These are phyloP conservation scores for Eustalomyia histrio DNA, from an alignment of 2,888 invertebrate genomes.

Conservation along the genomic window DNA sequence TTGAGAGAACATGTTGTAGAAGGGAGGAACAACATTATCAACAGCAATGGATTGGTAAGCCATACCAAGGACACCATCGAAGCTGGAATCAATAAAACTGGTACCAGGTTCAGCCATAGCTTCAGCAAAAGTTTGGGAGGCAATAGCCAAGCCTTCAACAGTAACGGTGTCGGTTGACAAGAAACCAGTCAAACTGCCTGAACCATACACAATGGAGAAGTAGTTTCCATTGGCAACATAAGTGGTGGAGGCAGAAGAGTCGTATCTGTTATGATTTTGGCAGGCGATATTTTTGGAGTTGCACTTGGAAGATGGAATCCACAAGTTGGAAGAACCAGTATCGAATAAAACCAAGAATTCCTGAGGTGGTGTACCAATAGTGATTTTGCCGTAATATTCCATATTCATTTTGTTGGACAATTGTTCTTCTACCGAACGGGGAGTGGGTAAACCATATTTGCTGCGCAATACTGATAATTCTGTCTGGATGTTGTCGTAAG, in stretches of 20 bases:
- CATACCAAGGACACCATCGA: conserved; percentile 98
- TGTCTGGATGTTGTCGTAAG: conserved; percentile 50
- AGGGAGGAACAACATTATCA: conserved; percentile 92
- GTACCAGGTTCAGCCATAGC: conserved; percentile 94
- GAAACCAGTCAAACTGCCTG: conserved; percentile 96
- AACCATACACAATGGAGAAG: conserved; percentile 96
- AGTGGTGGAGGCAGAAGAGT: conserved; percentile 88
- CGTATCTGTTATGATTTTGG: conserved; percentile 96
- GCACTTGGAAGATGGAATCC: conserved; percentile 98
- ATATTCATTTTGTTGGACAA: conserved; percentile 69
- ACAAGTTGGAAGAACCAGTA: conserved; percentile 91
- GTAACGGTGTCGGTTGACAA: conserved; percentile 92
- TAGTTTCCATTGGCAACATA: conserved; percentile 92
- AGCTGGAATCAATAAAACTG: conserved; percentile 96
- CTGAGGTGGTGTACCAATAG: conserved; percentile 94
- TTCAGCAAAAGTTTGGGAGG: conserved; percentile 94
- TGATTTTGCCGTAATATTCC: conserved; percentile 80
- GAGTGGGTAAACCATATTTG: conserved; percentile 51
- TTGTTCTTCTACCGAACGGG: conserved; percentile 14
- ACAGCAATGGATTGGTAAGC: conserved; percentile 92
- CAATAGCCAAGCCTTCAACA: conserved; percentile 84
- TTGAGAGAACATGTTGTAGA: conserved; percentile 94
- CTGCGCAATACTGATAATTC: conserved; percentile 62
- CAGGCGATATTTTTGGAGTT: conserved; percentile 94
- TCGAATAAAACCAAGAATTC: conserved; percentile 96